Percentiles rank a stretch among this genome's conserved stretches.
Conservation (phyloP, 1,140 invertebrate species). For the Orchestia grillus region DNA sequence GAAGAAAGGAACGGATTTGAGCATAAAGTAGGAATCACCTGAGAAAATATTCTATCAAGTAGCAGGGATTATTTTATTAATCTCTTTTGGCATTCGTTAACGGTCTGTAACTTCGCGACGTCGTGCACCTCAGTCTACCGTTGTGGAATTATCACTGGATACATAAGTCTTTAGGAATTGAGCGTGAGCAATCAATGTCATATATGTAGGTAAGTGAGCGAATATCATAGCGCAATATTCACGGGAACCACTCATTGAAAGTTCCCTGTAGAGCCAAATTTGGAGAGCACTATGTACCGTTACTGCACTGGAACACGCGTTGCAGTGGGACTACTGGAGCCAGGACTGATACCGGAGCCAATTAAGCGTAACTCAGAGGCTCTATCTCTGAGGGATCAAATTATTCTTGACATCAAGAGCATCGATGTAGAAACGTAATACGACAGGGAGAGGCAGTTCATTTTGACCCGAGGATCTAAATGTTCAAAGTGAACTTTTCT, state of each 20-base stretch:
- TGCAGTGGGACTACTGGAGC: not conserved
- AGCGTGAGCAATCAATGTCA: too few relatives aligned
- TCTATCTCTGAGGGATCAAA: not conserved
- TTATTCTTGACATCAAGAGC: not conserved
- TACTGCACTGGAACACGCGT: not conserved
- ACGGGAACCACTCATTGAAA: not conserved
- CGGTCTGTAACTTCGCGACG: too few relatives aligned
- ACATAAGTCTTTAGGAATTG: too few relatives aligned
- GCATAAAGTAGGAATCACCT: too few relatives aligned
- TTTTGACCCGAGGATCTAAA: not conserved
- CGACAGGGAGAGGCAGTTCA: not conserved
- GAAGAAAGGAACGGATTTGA: too few relatives aligned
- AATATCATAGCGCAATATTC: too few relatives aligned
- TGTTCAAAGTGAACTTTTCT: not conserved
- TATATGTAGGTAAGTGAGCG: too few relatives aligned
- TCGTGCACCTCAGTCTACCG: too few relatives aligned
- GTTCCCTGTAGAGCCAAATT: not conserved
- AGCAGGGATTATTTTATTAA: too few relatives aligned
- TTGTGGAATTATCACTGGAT: too few relatives aligned
- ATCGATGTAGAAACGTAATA: not conserved
- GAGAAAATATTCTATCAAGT: too few relatives aligned
- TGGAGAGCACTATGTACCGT: not conserved
- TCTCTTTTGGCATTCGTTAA: too few relatives aligned
- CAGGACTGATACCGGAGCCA: not conserved
- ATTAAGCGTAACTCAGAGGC: not conserved